Base-by-base conservation (phyloP, 2,888 invertebrate species). In the Scaptodrosophila latifasciaeformis region DNA sequence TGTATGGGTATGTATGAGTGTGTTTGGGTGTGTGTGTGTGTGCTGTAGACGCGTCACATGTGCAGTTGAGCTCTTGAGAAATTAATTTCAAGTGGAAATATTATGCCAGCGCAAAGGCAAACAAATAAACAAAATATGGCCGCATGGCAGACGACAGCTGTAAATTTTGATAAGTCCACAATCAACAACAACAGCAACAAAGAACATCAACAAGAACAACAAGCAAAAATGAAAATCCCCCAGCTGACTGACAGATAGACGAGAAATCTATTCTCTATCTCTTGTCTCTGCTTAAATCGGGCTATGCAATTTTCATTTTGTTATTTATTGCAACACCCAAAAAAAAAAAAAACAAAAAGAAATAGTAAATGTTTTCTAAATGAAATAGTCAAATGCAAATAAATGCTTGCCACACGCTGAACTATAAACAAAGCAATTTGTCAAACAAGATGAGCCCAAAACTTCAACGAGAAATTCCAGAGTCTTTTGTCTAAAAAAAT, bases 31-130 rank as follows among this genome's bases (percentile, higher is more conserved):
- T 18, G 17, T 29, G 39, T 17, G 17, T 17, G 27, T 1, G 34
- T 21, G 42, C 55, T 18, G 18, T 31, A 18, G 19, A 19, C 34
- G 63, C 59, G 78, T 61, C 81, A 78, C 75, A 76, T 76, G 81
- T 76, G 81, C 76, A 75, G 53, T 71, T 81, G 79, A 76, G 81
- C 79, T 78, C 79, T 76, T 81, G 81, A 81, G 75, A 76, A 76
- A 76, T 76, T 76, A 76, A 76, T 76, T 76, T 76, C 76, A 71
- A 81, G 75, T 81, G 62, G 76, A 75, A 76, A 76, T 68, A 81
- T 80, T 81, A 81, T 67, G 39, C 40, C 34, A 44, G 35, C 12
- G 54, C 70, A 56, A 54, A 59, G 37, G 65, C 58, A 55, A 59
- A 59, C 65, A 70, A 62, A 67, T 65, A 62, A 62, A 74, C 62